Evolutionary conservation across 2,113 vertebrate species (phyloP).

Genomic region (Regulus satrapa): DNA sequence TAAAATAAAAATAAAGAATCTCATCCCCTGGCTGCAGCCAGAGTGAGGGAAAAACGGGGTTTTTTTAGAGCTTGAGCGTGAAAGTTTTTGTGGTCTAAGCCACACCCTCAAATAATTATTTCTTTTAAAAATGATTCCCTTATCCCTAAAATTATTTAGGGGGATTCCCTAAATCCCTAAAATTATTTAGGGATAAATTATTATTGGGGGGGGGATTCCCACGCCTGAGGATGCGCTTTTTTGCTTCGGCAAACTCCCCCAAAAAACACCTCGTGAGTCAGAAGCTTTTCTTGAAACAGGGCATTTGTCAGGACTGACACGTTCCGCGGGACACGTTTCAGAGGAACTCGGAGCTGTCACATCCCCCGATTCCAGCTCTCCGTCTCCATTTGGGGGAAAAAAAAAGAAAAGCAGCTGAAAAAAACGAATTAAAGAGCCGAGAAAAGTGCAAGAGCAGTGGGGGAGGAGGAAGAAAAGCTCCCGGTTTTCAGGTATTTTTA

Average conservation of each 20-base stretch:
- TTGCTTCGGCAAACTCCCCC: neutral
- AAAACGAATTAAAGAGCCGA: neutral
- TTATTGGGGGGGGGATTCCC: neutral
- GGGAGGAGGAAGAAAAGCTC: neutral
- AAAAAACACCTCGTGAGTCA: neutral
- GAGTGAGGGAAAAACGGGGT: neutral
- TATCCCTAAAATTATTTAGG: neutral
- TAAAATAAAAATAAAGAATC: too few relatives aligned
- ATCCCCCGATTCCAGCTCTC: neutral
- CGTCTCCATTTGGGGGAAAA: neutral
- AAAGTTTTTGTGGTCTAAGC: neutral
- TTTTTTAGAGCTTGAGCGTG: neutral
- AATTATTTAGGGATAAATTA: neutral
- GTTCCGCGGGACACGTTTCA: neutral
- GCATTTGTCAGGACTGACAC: neutral
- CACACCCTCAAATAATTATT: neutral
- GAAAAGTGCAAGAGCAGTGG: fast-evolving
- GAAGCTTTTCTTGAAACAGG: neutral
- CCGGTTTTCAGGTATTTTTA: neutral
- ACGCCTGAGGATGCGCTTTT: fast-evolving
- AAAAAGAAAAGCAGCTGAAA: neutral
- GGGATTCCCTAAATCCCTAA: too few relatives aligned
- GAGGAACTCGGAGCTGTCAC: neutral
- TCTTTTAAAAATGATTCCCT: neutral
- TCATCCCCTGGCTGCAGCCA: neutral